phyloP scores from a whole-genome alignment of 2,888 invertebrate species.

The Ormyrus labotus region DNA sequence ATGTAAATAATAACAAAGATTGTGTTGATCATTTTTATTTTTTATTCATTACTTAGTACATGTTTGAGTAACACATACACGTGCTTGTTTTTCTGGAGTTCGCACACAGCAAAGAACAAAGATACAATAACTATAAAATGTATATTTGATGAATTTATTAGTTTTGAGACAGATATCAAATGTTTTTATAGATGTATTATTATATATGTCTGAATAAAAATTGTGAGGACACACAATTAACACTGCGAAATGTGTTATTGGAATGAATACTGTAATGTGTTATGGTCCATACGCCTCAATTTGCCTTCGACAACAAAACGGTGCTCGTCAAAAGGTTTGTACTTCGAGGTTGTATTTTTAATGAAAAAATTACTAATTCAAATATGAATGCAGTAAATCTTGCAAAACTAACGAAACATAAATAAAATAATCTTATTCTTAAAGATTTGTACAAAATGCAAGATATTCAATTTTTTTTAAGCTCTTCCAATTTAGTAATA shows the following conservation, averaged over 20 bases:
- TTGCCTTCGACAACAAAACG: conserved; percentile 57
- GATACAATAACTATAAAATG: conserved; percentile 46
- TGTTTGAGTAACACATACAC: conserved; percentile 34
- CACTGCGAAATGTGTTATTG: conserved; percentile 58
- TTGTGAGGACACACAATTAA: conserved; percentile 43
- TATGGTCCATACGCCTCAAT: conserved; percentile 64
- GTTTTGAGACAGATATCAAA: conserved; percentile 42
- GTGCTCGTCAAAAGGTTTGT: conserved; percentile 56
- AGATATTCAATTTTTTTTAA: conserved; percentile 21
- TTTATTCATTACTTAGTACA: conserved; percentile 43
- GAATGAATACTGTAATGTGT: conserved; percentile 71
- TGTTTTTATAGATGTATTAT: conserved; percentile 32
- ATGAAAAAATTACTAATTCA: conserved; percentile 43
- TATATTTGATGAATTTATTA: conserved; percentile 20
- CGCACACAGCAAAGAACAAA: conserved; percentile 46
- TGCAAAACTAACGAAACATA: conserved; percentile 33
- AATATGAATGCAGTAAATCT: conserved; percentile 32
- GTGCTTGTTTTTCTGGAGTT: conserved; percentile 31
- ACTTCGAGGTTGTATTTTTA: conserved; percentile 48
- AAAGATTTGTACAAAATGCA: conserved; percentile 43
- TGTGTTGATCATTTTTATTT: conserved; percentile 25
- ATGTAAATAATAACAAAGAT: not conserved
- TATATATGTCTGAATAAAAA: conserved; percentile 47
- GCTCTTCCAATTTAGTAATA: conserved; percentile 1
- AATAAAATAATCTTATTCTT: conserved; percentile 16